These are phyloP conservation scores for Listronotus bonariensis DNA, from an alignment of 1,140 invertebrate genomes.

Conservation along the genomic window DNA sequence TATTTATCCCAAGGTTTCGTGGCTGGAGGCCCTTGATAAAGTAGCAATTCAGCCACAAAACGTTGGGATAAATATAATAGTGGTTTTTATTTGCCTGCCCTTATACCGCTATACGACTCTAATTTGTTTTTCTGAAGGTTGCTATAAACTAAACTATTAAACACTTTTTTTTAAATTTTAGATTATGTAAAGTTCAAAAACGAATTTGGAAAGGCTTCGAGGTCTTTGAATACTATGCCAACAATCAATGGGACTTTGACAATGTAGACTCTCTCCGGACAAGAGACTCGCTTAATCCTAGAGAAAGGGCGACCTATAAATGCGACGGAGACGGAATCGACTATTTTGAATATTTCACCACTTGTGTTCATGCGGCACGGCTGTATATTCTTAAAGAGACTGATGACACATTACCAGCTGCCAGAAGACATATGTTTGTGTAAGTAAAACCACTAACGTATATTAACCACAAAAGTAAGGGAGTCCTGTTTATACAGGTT, in stretches of 20 bases:
- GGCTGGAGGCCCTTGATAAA: too few species aligned
- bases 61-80: too few species aligned
- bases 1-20: too few species aligned
- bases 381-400: constrained; percentile 81
- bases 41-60: too few species aligned
- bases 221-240: constrained; percentile 84
- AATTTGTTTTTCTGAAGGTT: too few species aligned
- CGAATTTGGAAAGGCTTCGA: constrained; percentile 81
- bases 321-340: constrained; percentile 73
- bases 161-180: constrained; percentile 50
- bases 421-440: constrained; percentile 76
- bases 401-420: constrained; percentile 81
- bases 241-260: constrained; percentile 83
- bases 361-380: constrained; percentile 73
- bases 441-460: too few species aligned
- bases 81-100: too few species aligned
- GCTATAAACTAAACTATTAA: too few species aligned
- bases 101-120: too few species aligned
- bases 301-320: constrained; percentile 68
- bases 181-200: constrained; percentile 74
- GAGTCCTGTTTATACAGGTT: too few species aligned
- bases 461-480: too few species aligned
- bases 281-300: constrained; percentile 66
- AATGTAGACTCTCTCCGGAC: constrained; percentile 63
- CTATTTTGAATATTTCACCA: constrained; percentile 73